Percentiles rank a stretch among this genome's conserved stretches.
Conservation (phyloP, 2,113 vertebrate genomes). For the Columba janthina region DNA sequence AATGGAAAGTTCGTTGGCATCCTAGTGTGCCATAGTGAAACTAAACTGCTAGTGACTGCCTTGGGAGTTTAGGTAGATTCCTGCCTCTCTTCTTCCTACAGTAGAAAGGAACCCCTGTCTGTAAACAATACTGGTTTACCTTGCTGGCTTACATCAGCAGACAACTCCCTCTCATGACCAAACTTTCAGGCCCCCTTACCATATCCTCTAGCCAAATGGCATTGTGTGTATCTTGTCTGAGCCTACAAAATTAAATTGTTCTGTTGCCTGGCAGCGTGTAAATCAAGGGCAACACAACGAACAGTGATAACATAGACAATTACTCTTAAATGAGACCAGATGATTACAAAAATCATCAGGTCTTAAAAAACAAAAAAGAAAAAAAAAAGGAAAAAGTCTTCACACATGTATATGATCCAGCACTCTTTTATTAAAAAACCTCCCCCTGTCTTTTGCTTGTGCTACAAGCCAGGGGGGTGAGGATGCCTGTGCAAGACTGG, state of each 20-base stretch:
- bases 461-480: background rate
- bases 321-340: background rate
- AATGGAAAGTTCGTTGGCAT: constrained; percentile 7
- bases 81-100: background rate
- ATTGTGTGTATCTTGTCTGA: background rate
- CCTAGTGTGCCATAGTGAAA: background rate
- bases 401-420: background rate
- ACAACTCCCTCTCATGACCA: background rate
- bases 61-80: background rate
- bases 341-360: background rate
- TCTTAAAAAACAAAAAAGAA: background rate
- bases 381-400: background rate
- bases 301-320: background rate
- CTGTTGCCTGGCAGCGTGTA: background rate
- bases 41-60: background rate
- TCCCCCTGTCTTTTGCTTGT: background rate
- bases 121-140: background rate
- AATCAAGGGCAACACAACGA: background rate
- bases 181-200: background rate
- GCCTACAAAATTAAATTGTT: background rate
- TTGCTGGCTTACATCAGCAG: background rate
- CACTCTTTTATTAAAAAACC: background rate
- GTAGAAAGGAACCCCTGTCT: background rate
- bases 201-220: background rate
- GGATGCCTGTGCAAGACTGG: background rate